Percentiles rank a stretch among this genome's conserved stretches.
phyloP scores from a whole-genome alignment of 2,888 invertebrate genomes.

The Sesia apiformis region DNA sequence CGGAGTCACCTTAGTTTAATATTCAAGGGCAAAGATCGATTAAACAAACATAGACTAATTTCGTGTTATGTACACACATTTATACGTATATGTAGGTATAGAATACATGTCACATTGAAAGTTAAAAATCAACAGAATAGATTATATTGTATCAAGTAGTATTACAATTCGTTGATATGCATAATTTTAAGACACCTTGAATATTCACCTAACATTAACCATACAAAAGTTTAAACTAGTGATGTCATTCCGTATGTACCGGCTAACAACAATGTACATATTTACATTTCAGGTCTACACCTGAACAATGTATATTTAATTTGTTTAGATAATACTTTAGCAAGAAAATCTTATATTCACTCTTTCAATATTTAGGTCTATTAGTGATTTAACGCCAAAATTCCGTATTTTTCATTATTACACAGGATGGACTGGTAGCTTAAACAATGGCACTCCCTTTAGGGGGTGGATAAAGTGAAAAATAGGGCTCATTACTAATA shows the following conservation, averaged over 20 bases:
- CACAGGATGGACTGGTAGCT: no score
- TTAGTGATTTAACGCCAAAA: not conserved
- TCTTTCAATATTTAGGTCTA: slow-evolving; percentile 2
- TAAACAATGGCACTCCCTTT: no score
- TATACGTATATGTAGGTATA: slow-evolving; percentile 8
- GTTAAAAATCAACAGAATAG: slow-evolving; percentile 17
- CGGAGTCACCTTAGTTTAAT: no score
- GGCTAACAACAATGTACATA: not conserved
- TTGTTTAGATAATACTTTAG: not conserved
- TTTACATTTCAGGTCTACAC: not conserved
- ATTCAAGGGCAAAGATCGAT: no score
- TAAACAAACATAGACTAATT: no score
- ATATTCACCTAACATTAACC: slow-evolving; percentile 53
- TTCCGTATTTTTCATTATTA: no score
- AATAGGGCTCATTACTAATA: no score
- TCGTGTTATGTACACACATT: not conserved
- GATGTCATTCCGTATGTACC: not conserved
- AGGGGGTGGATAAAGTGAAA: no score
- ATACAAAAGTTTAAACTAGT: slow-evolving; percentile 18
- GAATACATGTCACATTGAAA: slow-evolving; percentile 19
- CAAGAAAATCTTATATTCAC: slow-evolving; percentile 7
- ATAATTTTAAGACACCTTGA: slow-evolving; percentile 73
- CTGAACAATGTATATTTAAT: not conserved
- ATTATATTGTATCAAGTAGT: slow-evolving; percentile 15
- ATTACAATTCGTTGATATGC: slow-evolving; percentile 71